Conservation (phyloP, 2,113 vertebrate genomes). For the Cyanistes caeruleus region DNA sequence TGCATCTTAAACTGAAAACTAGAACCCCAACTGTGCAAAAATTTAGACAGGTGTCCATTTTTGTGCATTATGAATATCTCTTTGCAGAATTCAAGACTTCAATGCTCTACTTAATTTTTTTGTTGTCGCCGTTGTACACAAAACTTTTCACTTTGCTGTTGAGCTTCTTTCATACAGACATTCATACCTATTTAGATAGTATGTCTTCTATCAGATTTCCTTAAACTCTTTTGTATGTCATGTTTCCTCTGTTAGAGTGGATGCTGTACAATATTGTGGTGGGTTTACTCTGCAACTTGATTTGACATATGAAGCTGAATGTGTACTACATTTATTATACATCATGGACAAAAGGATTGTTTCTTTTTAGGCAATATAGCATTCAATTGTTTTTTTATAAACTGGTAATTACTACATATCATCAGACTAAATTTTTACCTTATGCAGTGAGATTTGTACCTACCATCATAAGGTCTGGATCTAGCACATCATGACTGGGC, state of each 20-base stretch:
- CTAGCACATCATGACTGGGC: background rate
- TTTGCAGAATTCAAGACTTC: background rate
- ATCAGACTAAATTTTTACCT: background rate
- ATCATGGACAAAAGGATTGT: background rate
- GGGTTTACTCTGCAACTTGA: background rate
- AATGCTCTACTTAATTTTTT: background rate
- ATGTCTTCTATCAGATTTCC: background rate
- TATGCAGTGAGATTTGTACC: background rate
- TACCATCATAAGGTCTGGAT: background rate
- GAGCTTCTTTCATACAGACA: background rate
- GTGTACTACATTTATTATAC: background rate
- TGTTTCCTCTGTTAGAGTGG: background rate
- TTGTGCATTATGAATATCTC: background rate
- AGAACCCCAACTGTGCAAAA: background rate
- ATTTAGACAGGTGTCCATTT: background rate
- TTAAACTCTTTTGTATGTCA: background rate
- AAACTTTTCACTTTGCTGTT: background rate
- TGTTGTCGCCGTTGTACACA: background rate
- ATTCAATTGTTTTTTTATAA: background rate
- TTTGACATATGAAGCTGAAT: background rate
- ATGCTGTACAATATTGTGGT: background rate
- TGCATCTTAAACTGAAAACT: background rate
- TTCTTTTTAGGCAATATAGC: background rate
- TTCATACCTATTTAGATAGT: background rate
- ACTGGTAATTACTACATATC: accelerated